Evolutionary conservation across 1,140 invertebrate genomes (phyloP).

Genomic region (Pseudobourletiella spinata): DNA sequence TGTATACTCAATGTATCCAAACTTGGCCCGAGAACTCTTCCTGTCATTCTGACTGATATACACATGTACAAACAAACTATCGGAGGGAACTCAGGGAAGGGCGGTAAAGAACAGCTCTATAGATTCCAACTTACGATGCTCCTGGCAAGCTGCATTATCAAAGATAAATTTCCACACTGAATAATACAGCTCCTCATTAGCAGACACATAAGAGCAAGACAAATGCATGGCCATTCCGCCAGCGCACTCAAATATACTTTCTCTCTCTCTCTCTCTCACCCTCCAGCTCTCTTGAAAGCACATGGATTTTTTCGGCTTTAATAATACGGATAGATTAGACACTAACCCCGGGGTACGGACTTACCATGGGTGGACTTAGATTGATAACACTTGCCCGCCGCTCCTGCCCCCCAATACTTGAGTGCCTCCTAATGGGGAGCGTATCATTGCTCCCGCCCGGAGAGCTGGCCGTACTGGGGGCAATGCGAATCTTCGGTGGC

Average conservation of each 20-base stretch:
- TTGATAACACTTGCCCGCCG: conserved; percentile 72
- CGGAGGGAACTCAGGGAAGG: no score
- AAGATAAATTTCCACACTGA: conserved; percentile 44
- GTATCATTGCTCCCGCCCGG: conserved; percentile 47
- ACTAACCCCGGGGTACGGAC: no score
- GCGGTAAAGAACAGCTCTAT: no score
- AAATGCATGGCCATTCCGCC: background rate
- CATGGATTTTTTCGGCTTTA: background rate
- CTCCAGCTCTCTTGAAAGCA: background rate
- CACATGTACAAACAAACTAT: no score
- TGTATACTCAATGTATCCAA: no score
- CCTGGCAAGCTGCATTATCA: conserved; percentile 46
- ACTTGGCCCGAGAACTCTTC: no score
- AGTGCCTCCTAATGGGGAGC: conserved; percentile 72
- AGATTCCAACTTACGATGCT: conserved; percentile 1
- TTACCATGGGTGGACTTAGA: conserved; percentile 76
- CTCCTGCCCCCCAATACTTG: conserved; percentile 79
- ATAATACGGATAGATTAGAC: no score
- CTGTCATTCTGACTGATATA: no score
- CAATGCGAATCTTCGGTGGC: conserved; percentile 7
- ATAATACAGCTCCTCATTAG: conserved; percentile 1
- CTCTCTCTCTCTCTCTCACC: background rate
- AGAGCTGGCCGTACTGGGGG: conserved; percentile 60
- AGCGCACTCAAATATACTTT: background rate
- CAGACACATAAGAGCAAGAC: conserved; percentile 11